These are phyloP conservation scores for Polypedilum vanderplanki DNA, from an alignment of 1,140 invertebrate genomes.

Conservation along the genomic window DNA sequence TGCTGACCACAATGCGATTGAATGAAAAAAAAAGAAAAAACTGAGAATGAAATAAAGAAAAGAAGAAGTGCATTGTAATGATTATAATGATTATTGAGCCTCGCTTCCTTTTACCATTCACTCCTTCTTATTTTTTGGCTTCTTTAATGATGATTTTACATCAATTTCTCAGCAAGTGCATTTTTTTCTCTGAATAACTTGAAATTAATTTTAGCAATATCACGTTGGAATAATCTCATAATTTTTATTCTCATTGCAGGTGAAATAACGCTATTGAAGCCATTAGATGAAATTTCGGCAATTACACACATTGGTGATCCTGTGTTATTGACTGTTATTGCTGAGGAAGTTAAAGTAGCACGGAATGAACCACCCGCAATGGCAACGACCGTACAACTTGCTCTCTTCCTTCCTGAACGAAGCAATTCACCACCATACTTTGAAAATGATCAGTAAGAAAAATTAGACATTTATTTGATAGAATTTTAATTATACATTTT, in stretches of 20 bases:
- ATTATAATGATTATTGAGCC: constrained; percentile 5
- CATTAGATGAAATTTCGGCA: constrained; percentile 65
- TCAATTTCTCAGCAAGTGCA: not conserved
- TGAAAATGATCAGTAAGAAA: constrained; percentile 64
- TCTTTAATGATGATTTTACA: not conserved
- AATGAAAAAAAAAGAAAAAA: too few species aligned
- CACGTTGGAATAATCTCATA: not conserved
- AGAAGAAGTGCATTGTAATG: not conserved
- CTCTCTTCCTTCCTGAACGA: constrained; percentile 66
- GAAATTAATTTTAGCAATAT: not conserved
- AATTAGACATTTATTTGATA: constrained; percentile 20
- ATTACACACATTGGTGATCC: constrained; percentile 70
- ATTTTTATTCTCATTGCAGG: constrained; percentile 47
- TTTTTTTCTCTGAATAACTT: not conserved
- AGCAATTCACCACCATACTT: constrained; percentile 69
- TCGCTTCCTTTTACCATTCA: constrained; percentile 14
- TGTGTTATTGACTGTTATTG: constrained; percentile 71
- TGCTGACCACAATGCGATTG: too few species aligned
- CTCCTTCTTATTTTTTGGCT: not conserved
- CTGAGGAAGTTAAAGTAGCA: constrained; percentile 68
- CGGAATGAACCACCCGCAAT: constrained; percentile 65
- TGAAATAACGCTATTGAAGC: constrained; percentile 62
- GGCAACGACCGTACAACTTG: constrained; percentile 68
- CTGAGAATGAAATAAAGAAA: too few species aligned
- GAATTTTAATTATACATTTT: constrained; percentile 23